These are phyloP conservation scores for Theodoxus fluviatilis DNA, from an alignment of 2,888 invertebrate genomes.

Conservation along the genomic window DNA sequence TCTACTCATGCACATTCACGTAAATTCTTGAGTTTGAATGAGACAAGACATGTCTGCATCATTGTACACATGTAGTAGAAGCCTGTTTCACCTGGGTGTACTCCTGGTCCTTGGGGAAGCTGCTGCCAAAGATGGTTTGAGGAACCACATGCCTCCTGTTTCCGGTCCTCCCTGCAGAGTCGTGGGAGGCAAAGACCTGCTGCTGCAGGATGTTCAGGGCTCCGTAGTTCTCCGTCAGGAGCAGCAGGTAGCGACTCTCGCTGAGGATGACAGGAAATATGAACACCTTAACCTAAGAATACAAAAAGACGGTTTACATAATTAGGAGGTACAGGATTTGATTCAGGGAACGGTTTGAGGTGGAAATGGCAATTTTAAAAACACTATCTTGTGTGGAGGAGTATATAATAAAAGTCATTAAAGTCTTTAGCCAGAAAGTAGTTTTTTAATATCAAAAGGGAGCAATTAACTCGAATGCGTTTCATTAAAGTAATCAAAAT, in stretches of 20 bases:
- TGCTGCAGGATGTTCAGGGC: slow-evolving; percentile 57
- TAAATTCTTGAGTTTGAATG: not conserved
- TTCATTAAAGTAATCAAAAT: too few relatives aligned
- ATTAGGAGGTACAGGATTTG: too few relatives aligned
- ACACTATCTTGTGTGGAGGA: too few relatives aligned
- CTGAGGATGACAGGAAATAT: slow-evolving; percentile 32
- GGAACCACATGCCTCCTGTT: slow-evolving; percentile 36
- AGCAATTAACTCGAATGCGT: too few relatives aligned
- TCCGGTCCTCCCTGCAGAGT: too few relatives aligned
- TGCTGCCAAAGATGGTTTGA: slow-evolving; percentile 60
- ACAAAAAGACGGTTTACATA: too few relatives aligned
- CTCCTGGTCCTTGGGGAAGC: slow-evolving; percentile 58
- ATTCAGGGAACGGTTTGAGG: too few relatives aligned
- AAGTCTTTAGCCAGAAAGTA: too few relatives aligned
- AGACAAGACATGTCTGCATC: not conserved
- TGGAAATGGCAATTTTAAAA: too few relatives aligned
- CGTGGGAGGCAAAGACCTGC: slow-evolving; percentile 43
- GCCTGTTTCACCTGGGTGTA: slow-evolving; percentile 52
- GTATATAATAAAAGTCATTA: too few relatives aligned
- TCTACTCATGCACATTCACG: too few relatives aligned
- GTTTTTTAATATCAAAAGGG: too few relatives aligned
- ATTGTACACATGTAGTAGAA: not conserved
- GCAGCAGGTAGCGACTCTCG: slow-evolving; percentile 58
- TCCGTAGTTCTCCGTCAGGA: slow-evolving; percentile 61
- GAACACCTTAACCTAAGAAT: not conserved